Evolutionary conservation across 2,113 vertebrate species (phyloP).

Genomic region (Amia ocellicauda): DNA sequence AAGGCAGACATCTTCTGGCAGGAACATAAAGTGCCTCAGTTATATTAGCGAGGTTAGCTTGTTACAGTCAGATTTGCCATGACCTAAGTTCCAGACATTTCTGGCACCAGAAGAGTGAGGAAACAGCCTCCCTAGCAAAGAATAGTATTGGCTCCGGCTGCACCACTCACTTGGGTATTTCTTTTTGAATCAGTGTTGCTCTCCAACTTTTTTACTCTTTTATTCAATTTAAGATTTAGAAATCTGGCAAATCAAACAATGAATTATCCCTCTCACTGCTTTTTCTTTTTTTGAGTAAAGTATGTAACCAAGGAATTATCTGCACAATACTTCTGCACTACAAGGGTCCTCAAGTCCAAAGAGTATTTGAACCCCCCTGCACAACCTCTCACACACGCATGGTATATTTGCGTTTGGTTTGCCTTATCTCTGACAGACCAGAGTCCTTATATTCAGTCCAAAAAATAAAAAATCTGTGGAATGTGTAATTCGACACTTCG

Average conservation of each 20-base stretch:
- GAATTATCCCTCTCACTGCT: too few species aligned
- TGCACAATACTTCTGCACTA: neutral
- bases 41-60: conserved; percentile 12
- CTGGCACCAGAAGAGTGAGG: conserved; percentile 27
- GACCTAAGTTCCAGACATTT: conserved; percentile 18
- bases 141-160: neutral
- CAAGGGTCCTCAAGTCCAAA: neutral
- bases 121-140: conserved; percentile 19
- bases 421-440: too few species aligned
- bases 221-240: neutral
- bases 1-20: conserved; percentile 1
- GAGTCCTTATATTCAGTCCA: too few species aligned
- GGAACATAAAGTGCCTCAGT: conserved; percentile 8
- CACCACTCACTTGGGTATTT: neutral
- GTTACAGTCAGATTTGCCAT: conserved; percentile 31
- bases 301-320: neutral
- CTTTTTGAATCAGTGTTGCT: neutral
- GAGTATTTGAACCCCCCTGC: neutral
- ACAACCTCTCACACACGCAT: too few species aligned
- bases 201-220: too few species aligned
- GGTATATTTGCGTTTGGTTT: too few species aligned
- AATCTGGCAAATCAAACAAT: too few species aligned
- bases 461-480: neutral
- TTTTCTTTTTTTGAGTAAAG: too few species aligned
- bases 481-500: neutral